Conservation (phyloP, 2,797 vertebrate species). For the Tympanoctomys barrerae region DNA sequence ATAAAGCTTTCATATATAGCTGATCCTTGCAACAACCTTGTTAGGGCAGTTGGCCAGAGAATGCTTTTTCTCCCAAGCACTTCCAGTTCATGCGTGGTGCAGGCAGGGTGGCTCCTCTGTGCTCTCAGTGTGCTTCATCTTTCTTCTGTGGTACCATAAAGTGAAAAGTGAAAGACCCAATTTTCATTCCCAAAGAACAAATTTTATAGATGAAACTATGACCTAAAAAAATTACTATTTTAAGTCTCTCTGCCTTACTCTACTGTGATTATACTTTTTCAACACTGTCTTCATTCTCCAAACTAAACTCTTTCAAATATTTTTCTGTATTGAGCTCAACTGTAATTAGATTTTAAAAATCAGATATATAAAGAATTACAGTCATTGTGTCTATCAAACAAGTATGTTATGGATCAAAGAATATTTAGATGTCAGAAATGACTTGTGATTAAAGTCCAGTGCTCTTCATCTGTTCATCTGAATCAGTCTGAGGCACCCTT, state of each 20-base stretch:
- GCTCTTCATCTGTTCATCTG: background rate
- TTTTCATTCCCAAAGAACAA: background rate
- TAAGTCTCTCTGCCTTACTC: conserved; percentile 28
- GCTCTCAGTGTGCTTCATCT: background rate
- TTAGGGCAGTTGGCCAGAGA: background rate
- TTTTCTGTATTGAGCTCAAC: background rate
- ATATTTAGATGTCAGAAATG: background rate
- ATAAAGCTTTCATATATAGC: conserved; percentile 59
- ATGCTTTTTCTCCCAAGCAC: background rate
- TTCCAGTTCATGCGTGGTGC: background rate
- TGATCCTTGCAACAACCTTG: background rate
- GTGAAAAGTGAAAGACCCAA: background rate
- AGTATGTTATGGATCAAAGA: background rate
- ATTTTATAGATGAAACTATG: background rate
- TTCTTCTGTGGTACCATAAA: background rate
- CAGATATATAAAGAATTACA: background rate
- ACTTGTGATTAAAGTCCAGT: background rate
- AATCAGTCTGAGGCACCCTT: background rate
- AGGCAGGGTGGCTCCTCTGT: background rate
- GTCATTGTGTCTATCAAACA: background rate
- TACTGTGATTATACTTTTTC: background rate
- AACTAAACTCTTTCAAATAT: background rate
- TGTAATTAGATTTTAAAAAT: conserved; percentile 6
- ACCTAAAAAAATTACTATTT: background rate
- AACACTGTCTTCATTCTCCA: background rate